Evolutionary conservation across 2,797 vertebrate species (phyloP).

Genomic region (Anomalospiza imberbis): DNA sequence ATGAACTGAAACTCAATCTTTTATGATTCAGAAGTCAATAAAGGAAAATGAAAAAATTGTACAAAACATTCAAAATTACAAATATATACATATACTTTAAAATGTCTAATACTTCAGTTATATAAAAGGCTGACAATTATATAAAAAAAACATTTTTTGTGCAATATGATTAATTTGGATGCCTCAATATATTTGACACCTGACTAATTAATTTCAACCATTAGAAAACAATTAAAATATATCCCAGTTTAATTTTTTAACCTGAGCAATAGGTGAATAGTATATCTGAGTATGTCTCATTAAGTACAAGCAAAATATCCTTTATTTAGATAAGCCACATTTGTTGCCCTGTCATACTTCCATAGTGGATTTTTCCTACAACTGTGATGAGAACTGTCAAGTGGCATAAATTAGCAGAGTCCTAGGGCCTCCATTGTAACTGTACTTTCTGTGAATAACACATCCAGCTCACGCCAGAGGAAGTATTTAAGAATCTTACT

Average conservation of each 20-base stretch:
- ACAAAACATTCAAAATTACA: background rate
- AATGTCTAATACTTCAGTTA: background rate
- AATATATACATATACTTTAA: background rate
- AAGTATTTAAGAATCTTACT: background rate
- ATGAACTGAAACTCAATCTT: background rate
- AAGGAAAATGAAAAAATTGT: background rate
- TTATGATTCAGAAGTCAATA: background rate
- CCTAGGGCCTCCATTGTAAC: background rate
- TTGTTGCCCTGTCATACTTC: background rate
- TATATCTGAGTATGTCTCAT: background rate
- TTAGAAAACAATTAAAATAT: background rate
- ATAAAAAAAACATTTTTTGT: background rate
- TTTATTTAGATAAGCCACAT: background rate
- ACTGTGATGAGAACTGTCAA: background rate
- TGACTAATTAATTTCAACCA: background rate
- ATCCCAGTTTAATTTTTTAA: background rate
- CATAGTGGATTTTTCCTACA: background rate
- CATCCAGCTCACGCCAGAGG: background rate
- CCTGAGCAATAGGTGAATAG: background rate
- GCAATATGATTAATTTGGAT: background rate
- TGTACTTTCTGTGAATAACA: background rate
- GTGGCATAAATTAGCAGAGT: background rate
- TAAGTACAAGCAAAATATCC: background rate
- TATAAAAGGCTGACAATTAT: background rate
- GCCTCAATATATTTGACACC: background rate